These are phyloP conservation scores for Hemicentrotus pulcherrimus DNA, from an alignment of 35 echinoderm and acorn worm genomes.

Conservation along the genomic window DNA sequence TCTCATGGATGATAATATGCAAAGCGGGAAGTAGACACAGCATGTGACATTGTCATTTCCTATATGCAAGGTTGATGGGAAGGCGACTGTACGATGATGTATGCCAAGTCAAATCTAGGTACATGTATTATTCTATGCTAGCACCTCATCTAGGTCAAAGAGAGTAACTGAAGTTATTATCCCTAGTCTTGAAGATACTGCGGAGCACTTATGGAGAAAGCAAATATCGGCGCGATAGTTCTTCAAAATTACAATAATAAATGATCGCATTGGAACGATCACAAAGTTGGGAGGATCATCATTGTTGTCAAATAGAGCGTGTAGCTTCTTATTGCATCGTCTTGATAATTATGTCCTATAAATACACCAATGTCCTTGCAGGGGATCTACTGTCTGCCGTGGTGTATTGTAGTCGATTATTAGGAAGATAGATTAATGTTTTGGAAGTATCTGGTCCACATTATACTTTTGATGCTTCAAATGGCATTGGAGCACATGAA, in stretches of 20 bases:
- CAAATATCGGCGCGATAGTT: not conserved
- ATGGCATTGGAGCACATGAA: not conserved
- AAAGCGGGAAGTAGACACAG: not conserved
- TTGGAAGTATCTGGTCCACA: not conserved
- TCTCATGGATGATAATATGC: not conserved
- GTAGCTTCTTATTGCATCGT: not conserved
- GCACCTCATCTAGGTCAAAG: not conserved
- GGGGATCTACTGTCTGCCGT: not conserved
- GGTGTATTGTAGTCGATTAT: not conserved
- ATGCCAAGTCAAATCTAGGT: not conserved
- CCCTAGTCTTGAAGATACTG: not conserved
- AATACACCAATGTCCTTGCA: not conserved
- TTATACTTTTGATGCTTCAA: not conserved
- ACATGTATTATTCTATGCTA: not conserved
- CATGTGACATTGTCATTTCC: constrained; percentile 4
- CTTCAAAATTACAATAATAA: not conserved
- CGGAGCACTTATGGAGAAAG: not conserved
- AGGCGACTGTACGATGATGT: not conserved
- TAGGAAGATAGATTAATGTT: not conserved
- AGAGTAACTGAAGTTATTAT: not conserved
- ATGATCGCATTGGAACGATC: not conserved
- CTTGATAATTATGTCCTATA: not conserved
- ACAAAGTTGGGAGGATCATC: not conserved
- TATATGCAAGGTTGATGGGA: not conserved
- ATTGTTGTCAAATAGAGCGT: not conserved